Conservation (phyloP, 2,797 vertebrate genomes). For the Mus minutoides region DNA sequence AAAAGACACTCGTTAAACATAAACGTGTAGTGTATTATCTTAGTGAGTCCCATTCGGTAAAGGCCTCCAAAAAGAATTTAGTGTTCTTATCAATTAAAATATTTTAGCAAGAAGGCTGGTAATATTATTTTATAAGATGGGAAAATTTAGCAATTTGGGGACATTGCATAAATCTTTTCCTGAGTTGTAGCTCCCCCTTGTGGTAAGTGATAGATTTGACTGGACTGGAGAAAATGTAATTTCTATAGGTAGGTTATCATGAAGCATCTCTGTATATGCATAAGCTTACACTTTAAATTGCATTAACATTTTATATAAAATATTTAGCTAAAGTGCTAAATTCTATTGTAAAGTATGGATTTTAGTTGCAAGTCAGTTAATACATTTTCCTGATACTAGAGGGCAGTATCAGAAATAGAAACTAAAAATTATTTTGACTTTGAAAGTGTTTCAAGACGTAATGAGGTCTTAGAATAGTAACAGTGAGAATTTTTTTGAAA, state of each 20-base stretch:
- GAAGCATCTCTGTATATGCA: background rate
- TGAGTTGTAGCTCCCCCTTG: slow-evolving; percentile 87
- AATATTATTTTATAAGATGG: slow-evolving; percentile 34
- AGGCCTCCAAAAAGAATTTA: background rate
- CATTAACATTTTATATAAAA: background rate
- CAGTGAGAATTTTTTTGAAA: background rate
- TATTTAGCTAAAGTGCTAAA: slow-evolving; percentile 8
- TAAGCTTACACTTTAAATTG: slow-evolving; percentile 45
- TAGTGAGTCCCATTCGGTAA: slow-evolving; percentile 28
- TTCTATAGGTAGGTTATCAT: background rate
- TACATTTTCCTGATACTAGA: slow-evolving; percentile 10
- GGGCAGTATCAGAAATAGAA: background rate
- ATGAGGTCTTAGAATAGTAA: background rate
- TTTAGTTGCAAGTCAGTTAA: slow-evolving; percentile 48
- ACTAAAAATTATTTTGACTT: background rate
- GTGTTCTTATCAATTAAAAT: slow-evolving; percentile 44
- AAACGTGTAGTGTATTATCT: background rate
- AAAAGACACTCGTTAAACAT: slow-evolving; percentile 44
- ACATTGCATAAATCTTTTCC: slow-evolving; percentile 68
- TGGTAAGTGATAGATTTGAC: slow-evolving; percentile 81
- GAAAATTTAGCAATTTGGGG: slow-evolving; percentile 29
- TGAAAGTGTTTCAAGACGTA: slow-evolving; percentile 8
- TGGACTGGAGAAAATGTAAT: slow-evolving; percentile 21
- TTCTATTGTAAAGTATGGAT: slow-evolving; percentile 1
- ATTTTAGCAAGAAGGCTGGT: slow-evolving; percentile 52